A percentile compares a stretch with the other conserved stretches of the same genome.
Evolutionary conservation across 1,140 invertebrate genomes (phyloP).

Genomic region (Leptinotarsa undecemlineata): DNA sequence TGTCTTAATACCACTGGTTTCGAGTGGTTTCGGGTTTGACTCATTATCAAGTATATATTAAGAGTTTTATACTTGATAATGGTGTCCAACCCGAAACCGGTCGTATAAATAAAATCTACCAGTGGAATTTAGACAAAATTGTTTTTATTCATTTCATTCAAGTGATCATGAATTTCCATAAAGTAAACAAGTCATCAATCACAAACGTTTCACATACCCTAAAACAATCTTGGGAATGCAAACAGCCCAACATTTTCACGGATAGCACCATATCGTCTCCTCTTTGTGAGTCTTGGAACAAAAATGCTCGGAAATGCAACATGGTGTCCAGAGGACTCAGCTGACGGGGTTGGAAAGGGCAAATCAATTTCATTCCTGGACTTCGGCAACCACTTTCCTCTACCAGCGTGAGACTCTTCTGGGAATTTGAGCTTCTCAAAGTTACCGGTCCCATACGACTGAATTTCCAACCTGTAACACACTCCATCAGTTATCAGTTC

Average conservation of each 20-base stretch:
- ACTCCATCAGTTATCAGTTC: too few relatives aligned
- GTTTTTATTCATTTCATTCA: too few relatives aligned
- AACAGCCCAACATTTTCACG: conserved; percentile 64
- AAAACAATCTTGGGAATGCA: conserved; percentile 63
- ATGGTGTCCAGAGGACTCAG: conserved; percentile 56
- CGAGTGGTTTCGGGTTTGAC: too few relatives aligned
- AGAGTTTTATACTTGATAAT: too few relatives aligned
- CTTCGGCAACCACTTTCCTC: conserved; percentile 65
- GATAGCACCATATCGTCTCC: conserved; percentile 66
- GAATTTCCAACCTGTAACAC: conserved; percentile 63
- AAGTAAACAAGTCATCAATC: too few relatives aligned
- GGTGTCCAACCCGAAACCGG: too few relatives aligned
- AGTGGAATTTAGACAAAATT: too few relatives aligned
- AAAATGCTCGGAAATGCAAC: conserved; percentile 66
- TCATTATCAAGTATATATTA: too few relatives aligned
- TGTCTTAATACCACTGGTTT: too few relatives aligned
- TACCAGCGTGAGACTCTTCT: conserved; percentile 59
- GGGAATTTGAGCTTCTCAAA: conserved; percentile 54
- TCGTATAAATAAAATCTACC: too few relatives aligned
- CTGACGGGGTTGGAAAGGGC: conserved; percentile 59
- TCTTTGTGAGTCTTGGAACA: conserved; percentile 69
- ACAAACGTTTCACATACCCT: conserved; percentile 39
- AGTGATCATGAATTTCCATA: too few relatives aligned
- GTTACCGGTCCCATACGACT: conserved; percentile 65
- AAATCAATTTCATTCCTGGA: conserved; percentile 60